Evolutionary conservation across 2,797 vertebrate genomes (phyloP).

Genomic region (Cossypha heuglini): DNA sequence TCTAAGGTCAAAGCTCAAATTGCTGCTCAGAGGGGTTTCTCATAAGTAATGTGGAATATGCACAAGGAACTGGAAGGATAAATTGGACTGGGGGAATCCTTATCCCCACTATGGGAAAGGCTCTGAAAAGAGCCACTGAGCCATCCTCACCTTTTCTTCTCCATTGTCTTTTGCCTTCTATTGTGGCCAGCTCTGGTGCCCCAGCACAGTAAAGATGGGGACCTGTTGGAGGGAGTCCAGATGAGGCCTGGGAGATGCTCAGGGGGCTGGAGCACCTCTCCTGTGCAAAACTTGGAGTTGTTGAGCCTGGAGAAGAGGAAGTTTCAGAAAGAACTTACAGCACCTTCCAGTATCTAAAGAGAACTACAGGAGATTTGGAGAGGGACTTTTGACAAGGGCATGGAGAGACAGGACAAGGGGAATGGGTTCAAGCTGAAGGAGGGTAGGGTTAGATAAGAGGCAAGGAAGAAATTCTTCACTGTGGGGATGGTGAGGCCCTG

Average conservation of each 20-base stretch:
- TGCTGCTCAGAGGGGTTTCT: background rate
- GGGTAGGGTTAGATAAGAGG: background rate
- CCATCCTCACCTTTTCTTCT: background rate
- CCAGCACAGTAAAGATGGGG: too few species aligned
- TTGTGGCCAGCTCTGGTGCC: background rate
- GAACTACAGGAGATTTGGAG: background rate
- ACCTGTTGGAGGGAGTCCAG: background rate
- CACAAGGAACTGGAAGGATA: background rate
- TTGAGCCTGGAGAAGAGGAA: background rate
- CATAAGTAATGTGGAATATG: background rate
- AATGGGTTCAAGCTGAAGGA: background rate
- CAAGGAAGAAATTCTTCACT: background rate
- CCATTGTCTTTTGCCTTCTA: background rate
- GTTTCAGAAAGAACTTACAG: background rate
- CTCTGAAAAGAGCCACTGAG: background rate
- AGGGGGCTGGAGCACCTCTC: background rate
- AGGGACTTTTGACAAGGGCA: background rate
- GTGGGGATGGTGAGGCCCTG: background rate
- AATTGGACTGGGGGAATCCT: background rate
- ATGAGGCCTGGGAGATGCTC: background rate
- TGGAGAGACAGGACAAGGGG: background rate
- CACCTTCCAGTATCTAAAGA: background rate
- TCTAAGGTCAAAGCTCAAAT: background rate
- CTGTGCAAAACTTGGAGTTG: background rate
- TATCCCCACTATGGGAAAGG: background rate